Evolutionary conservation across 2,797 vertebrate genomes (phyloP), one percentile per base, ranked within the genome.

Genomic region (Triplophysa bombifrons): DNA sequence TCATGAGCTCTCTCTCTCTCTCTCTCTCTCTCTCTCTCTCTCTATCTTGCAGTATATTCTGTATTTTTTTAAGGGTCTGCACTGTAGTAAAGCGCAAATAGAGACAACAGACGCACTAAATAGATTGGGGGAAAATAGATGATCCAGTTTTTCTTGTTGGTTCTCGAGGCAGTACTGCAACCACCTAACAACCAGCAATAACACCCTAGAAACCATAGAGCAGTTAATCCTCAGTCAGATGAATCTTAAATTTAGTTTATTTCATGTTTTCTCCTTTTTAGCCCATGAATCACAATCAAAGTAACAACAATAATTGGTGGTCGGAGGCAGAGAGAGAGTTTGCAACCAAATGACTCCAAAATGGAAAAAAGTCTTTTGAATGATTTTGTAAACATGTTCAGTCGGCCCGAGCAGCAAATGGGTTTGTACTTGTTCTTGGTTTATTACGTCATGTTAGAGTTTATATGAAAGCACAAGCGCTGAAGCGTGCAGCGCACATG

Each of bases 401-500:
- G 44, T 11, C 12, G 44, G 44, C 44, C 44, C 44, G 44, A 46
- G 44, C 12, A 46, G 10, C 38, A 41, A 41, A 74, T 50, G 27
- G 19, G 44, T 56, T 38, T 72, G 8, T n/a, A 3, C 19, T 51
- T 73, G 60, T 53, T 51, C 48, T 38, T 53, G 25, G n/a, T 64
- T 50, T 69, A 65, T 74, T 50, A 16, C 53, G 19, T 17, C n/a
- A 41, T 30, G 53, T 30, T 6, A 65, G 48, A 46, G 12, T 67
- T 1, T 30, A 55, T 61, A 27, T 27, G 25, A 27, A 27, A 27
- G 25, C 25, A 27, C 25, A 27, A 27, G 25, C 25, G 25, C 25
- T 73, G 80, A 53, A 50, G 34, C 4, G 8, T 56, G 20, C 41
- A 30, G 56, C 9, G 63, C 74, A 51, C 65, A 67, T 3, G 78